These are phyloP conservation scores for Athetis lepigone DNA, from an alignment of 2,888 invertebrate species.

Conservation along the genomic window DNA sequence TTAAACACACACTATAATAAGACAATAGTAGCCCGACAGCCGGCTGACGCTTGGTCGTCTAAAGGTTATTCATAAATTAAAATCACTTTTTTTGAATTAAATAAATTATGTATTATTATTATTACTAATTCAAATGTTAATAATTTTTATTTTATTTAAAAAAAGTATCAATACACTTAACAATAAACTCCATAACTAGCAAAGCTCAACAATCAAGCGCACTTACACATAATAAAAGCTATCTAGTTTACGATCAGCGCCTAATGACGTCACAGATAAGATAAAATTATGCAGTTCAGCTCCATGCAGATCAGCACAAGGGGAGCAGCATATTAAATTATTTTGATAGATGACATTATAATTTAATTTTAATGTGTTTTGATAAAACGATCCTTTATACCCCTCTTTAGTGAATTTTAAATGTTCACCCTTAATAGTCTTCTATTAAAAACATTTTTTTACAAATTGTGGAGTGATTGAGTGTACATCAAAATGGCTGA, in stretches of 20 bases:
- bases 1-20: too few relatives aligned
- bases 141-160: too few relatives aligned
- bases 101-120: too few relatives aligned
- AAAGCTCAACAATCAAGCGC: constrained; percentile 11
- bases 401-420: constrained; percentile 66
- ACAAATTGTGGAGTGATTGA: constrained; percentile 72
- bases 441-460: constrained; percentile 64
- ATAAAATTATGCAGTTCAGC: constrained; percentile 83
- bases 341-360: constrained; percentile 87
- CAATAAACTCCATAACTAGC: not conserved
- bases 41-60: too few relatives aligned
- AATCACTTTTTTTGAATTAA: too few relatives aligned
- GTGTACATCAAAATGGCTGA: constrained; percentile 55
- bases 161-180: not conserved
- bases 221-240: constrained; percentile 65
- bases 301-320: constrained; percentile 76
- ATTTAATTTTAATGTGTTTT: constrained; percentile 89
- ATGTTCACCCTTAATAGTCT: constrained; percentile 67
- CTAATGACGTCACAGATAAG: constrained; percentile 84
- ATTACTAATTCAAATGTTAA: too few relatives aligned
- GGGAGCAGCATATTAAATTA: constrained; percentile 84
- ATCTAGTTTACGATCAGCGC: constrained; percentile 61
- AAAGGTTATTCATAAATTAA: too few relatives aligned
- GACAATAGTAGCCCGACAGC: too few relatives aligned
- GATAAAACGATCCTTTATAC: constrained; percentile 81